phyloP scores from a whole-genome alignment of 2,797 vertebrate species.

The Anableps anableps region DNA sequence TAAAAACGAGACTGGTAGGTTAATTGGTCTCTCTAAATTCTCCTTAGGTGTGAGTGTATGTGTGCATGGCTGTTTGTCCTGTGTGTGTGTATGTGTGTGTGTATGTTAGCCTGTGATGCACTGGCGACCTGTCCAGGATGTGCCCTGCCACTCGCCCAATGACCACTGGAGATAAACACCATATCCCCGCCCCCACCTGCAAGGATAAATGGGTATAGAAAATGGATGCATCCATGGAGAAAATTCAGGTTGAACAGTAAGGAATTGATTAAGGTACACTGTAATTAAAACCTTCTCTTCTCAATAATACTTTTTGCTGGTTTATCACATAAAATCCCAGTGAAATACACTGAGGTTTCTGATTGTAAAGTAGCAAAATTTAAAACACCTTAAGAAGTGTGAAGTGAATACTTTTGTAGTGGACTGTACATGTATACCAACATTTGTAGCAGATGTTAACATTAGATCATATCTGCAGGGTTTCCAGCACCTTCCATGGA shows the following conservation, averaged over 20 bases:
- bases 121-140: too few species aligned
- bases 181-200: too few species aligned
- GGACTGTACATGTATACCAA: not conserved
- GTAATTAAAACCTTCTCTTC: not conserved
- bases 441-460: not conserved
- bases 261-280: not conserved
- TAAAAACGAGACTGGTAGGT: too few species aligned
- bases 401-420: not conserved
- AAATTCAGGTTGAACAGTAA: not conserved
- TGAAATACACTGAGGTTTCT: not conserved
- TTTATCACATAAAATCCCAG: not conserved
- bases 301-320: not conserved
- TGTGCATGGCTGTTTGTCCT: too few species aligned
- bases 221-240: too few species aligned
- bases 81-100: too few species aligned
- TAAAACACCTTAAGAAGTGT: not conserved
- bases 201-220: too few species aligned
- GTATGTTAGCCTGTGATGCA: not conserved
- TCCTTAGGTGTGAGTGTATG: too few species aligned
- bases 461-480: not conserved
- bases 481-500: not conserved
- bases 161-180: not conserved
- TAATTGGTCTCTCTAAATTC: too few species aligned
- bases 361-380: not conserved
- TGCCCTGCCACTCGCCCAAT: too few species aligned